phyloP scores from a whole-genome alignment of 2,888 invertebrate genomes.

The Caenorhabditis macrosperma region DNA sequence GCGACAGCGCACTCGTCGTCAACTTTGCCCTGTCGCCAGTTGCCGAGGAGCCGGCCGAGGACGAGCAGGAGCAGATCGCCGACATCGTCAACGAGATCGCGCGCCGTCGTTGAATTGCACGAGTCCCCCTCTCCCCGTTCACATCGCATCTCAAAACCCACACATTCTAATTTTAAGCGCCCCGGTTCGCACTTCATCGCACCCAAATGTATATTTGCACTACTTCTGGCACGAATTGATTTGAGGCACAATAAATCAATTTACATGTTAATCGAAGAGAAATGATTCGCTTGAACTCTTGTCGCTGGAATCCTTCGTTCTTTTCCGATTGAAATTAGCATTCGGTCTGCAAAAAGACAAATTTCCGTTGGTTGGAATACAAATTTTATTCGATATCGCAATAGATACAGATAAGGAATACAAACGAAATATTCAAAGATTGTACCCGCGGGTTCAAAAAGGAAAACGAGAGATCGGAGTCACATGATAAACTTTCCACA shows the following conservation, averaged over 20 bases:
- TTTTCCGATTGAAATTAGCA: too few relatives aligned
- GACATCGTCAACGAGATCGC: constrained; percentile 52
- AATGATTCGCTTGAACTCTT: too few relatives aligned
- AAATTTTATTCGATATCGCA: too few relatives aligned
- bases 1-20: constrained; percentile 71
- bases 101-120: constrained; percentile 41
- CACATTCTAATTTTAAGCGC: not conserved
- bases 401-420: not conserved
- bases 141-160: constrained; percentile 24
- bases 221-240: constrained; percentile 32
- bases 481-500: constrained; percentile 68
- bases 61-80: constrained; percentile 50
- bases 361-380: too few relatives aligned
- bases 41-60: constrained; percentile 24
- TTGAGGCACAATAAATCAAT: constrained; percentile 39
- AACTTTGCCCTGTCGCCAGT: constrained; percentile 67
- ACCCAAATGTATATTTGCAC: constrained; percentile 39
- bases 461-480: constrained; percentile 23
- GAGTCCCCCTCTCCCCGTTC: constrained; percentile 14
- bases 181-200: constrained; percentile 21
- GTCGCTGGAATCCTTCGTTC: too few relatives aligned
- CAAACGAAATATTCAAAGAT: not conserved
- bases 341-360: too few relatives aligned
- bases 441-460: not conserved
- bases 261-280: constrained; percentile 14